phyloP scores from a whole-genome alignment of 2,888 invertebrate genomes.

The Margaritifera margaritifera region DNA sequence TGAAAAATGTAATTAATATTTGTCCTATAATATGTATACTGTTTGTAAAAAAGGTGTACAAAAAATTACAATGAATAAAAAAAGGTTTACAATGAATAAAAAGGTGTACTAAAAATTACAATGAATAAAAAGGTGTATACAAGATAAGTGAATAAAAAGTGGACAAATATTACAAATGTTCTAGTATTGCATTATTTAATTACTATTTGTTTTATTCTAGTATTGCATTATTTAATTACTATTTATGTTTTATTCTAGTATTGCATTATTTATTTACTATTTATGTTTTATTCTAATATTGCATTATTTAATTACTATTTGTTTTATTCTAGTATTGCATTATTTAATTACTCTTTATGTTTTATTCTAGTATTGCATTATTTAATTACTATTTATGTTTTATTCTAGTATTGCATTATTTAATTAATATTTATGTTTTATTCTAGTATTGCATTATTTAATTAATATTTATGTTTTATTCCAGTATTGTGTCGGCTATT shows the following conservation, averaged over 20 bases:
- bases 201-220: constrained; percentile 39
- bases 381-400: constrained; percentile 8
- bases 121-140: too few species aligned
- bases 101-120: too few species aligned
- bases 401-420: constrained; percentile 44
- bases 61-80: too few species aligned
- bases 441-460: constrained; percentile 42
- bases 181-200: too few species aligned
- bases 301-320: constrained; percentile 4
- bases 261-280: constrained; percentile 16
- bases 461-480: constrained; percentile 19
- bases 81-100: too few species aligned
- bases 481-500: constrained; percentile 57
- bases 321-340: constrained; percentile 46
- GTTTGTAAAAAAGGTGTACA: too few species aligned
- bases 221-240: constrained; percentile 22
- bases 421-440: constrained; percentile 9
- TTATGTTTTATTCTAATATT: constrained; percentile 45
- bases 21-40: too few species aligned
- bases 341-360: constrained; percentile 5
- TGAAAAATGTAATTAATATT: too few species aligned
- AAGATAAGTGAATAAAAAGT: too few species aligned
- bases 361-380: constrained; percentile 45
- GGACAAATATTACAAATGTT: too few species aligned
- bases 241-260: constrained; percentile 40